These are phyloP conservation scores for Aspidapion aeneum DNA, from an alignment of 2,888 invertebrate species.

Conservation along the genomic window DNA sequence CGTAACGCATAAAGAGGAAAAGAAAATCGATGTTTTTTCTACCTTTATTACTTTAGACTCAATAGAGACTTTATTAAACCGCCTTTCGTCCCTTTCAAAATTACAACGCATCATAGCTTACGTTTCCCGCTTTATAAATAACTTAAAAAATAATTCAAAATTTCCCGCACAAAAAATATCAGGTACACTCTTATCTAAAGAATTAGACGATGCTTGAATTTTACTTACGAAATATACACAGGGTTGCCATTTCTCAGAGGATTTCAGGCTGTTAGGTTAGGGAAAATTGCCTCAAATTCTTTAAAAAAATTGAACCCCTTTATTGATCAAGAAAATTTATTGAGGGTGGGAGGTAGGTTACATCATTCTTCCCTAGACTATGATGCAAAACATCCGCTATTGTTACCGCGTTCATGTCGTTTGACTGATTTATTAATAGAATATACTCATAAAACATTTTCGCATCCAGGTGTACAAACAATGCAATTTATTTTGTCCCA, in stretches of 20 bases:
- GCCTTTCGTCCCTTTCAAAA: slow-evolving; percentile 1
- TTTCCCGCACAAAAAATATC: not conserved
- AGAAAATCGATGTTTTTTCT: not conserved
- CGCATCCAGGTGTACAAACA: slow-evolving; percentile 22
- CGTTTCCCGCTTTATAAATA: slow-evolving; percentile 3
- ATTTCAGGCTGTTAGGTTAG: slow-evolving; percentile 5
- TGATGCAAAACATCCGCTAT: slow-evolving; percentile 15
- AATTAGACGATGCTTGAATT: slow-evolving; percentile 13
- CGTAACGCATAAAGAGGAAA: not conserved
- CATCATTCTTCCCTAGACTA: slow-evolving; percentile 4
- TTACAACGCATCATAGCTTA: slow-evolving; percentile 8
- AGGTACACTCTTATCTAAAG: not conserved
- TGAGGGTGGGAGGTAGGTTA: slow-evolving; percentile 21
- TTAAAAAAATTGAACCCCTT: slow-evolving; percentile 10
- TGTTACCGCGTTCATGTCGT: slow-evolving; percentile 15
- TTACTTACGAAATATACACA: slow-evolving; percentile 16
- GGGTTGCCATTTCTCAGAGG: slow-evolving; percentile 4
- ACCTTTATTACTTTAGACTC: not conserved
- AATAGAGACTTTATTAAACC: not conserved
- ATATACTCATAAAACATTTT: slow-evolving; percentile 19
- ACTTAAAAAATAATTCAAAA: not conserved
- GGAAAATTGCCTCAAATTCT: not conserved
- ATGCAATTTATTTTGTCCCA: slow-evolving; percentile 10
- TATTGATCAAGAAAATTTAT: slow-evolving; percentile 10
- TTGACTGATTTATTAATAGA: slow-evolving; percentile 24